Evolutionary conservation across 2,888 invertebrate species (phyloP), one percentile per base, ranked within the genome.

Genomic region (Leptodirus hochenwartii): DNA sequence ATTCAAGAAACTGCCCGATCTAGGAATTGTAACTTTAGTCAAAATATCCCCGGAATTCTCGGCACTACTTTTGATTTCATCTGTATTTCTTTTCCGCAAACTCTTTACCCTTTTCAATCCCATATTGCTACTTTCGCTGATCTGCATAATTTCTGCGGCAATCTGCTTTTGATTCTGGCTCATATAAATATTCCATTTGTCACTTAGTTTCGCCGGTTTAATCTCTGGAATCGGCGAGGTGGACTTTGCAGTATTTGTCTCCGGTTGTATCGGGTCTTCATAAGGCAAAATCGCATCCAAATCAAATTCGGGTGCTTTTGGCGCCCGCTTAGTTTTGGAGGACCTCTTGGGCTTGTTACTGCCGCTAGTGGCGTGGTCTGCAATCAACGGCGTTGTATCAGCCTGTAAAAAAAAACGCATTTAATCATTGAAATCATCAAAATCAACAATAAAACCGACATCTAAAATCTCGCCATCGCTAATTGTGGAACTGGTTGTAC

Each of bases 1-100:
- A 43, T 81, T 84, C 24, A 85, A 61, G 49, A 85, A 85, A 51
- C 84, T 85, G 26, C 81, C 78, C 29, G 81, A 78, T 42, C 84
- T 64, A 9, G 85, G 85, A 44, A 85, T 74, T 22, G 82, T 82
- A 24, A 85, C 81, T 53, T 81, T 78, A 0, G 85, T 85, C 43
- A 84, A 55, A 42, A 81, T 75, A 50, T 85, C 84, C 5, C 84
- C 84, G 31, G 70, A 65, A 37, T 73, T 70, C 5, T 66, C 61
- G 20, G 59, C 57, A 5, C 49, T 35, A 25, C 59, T 50, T n/a
- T 35, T 42, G 15, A 47, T 37, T 4, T 39, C 44, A 25, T 54
- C 53, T 29, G 52, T 47, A 13, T 43, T 41, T 16, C 43, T 37
- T 36, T 47, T 50, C 25, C 50, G 36, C 9, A 53, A 49, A 37